Evolutionary conservation across 2,113 vertebrate species (phyloP), one percentile per base, ranked within the genome.

Genomic region (Hepsetus odoe): DNA sequence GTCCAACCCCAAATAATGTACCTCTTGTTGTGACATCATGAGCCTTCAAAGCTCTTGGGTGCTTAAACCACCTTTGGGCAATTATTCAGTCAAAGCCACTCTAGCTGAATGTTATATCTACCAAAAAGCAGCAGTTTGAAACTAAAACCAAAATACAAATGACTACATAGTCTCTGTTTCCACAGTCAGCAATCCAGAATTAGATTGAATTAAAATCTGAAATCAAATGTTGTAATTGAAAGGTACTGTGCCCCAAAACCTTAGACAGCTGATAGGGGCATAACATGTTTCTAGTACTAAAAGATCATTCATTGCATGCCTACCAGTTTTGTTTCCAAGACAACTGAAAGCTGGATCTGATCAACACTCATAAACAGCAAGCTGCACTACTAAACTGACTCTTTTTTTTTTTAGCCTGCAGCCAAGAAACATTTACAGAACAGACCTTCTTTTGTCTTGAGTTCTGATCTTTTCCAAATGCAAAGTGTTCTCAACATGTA

Each of bases 401-500:
- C n/a, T n/a, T n/a, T 38, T 75, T 76, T 55, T 76, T 42, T 76
- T 79, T 65, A 4, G 16, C 22, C 4, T 69, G 68, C 73, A 75
- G 28, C 32, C 51, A 69, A 46, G 73, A 59, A 85, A 24, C 49
- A 55, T 80, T 32, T 56, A 44, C 68, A 66, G 38, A 80, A 85
- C 80, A 85, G 64, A 80, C 80, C 68, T 64, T 65, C 65, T 74
- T 84, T 85, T 85, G 80, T 85, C 70, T 80, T 20, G 16, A 20
- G 40, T 22, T 30, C 22, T 77, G n/a, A 53, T 73, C 38, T 70
- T 55, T 77, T 80, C 80, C 68, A 68, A 80, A 30, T 26, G 26
- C 56, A 62, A 72, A 82, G 32, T 55, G 44, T 22, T 66, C 61
- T 55, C 9, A 20, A 4, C n/a, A 28, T 16, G 53, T 28, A 49